Base-by-base conservation (phyloP, 2,888 invertebrate genomes). In the Perizoma flavofasciatum region DNA sequence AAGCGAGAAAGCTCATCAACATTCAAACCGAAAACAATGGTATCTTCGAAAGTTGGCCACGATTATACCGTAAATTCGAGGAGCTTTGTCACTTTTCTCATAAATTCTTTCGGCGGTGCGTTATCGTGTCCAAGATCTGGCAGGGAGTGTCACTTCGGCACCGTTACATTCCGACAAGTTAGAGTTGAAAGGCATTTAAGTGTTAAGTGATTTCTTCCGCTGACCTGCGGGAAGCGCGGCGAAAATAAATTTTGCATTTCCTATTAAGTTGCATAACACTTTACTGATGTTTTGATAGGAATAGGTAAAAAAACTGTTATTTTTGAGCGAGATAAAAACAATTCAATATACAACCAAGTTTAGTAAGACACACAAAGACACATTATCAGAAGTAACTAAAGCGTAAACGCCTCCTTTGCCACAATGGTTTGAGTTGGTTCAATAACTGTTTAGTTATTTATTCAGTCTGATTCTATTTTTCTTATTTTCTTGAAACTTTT, bases 81-180 rank as follows among this genome's bases (percentile, higher is more conserved):
- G 48, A 64, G 55, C 58, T 66, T 56, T 61, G 68, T 66, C 65
- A 65, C 54, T 64, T 62, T 58, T 37, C 55, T 64, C 68, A 67
- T 67, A 69, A 69, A 67, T 67, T 69, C 65, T 62, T 67, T 65
- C 52, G 53, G 48, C 60, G 50, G 46, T 57, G 59, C 57, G 64
- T 57, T 66, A 68, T 68, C 68, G 43, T 39, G 61, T 59, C 60
- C 40, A 34, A 54, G 51, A 68, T 68, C 64, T 57, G 37, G 37
- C 37, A 37, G 37, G 37, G 37, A 3, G 22, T 1, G 22, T 37
- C 37, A 37, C 37, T 37, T 7, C 22, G 3, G 10, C 39, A 57
- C 59, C 55, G 58, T 53, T 60, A 59, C 51, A 35, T 50, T 55
- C 39, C 48, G 48, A 6, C 52, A 46, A 45, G 46, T 45, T 46